These are phyloP conservation scores for Cepaea nemoralis DNA, from an alignment of 1,140 invertebrate genomes.

Conservation along the genomic window DNA sequence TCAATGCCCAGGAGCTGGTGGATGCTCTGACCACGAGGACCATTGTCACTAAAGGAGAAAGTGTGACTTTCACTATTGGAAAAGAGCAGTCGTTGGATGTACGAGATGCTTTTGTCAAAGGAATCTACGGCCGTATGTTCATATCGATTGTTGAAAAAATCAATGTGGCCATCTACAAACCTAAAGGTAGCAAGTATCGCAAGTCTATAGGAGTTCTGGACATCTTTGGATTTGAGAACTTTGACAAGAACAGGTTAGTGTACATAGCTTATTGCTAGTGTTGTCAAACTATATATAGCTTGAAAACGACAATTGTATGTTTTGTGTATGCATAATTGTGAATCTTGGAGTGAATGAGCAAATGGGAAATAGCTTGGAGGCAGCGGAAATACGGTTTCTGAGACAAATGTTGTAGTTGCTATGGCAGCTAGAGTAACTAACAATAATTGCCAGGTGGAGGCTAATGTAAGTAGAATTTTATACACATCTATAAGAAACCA, in stretches of 20 bases:
- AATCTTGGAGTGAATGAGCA: too few species aligned
- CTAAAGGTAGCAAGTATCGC: constrained; percentile 53
- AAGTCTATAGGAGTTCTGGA: constrained; percentile 91
- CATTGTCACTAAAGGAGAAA: constrained; percentile 96
- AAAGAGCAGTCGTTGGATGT: constrained; percentile 84
- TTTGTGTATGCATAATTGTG: too few species aligned
- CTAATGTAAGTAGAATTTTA: too few species aligned
- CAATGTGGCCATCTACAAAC: constrained; percentile 90
- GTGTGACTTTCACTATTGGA: constrained; percentile 77
- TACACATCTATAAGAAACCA: too few species aligned
- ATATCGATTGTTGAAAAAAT: constrained; percentile 98
- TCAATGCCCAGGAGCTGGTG: constrained; percentile 81
- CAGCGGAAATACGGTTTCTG: too few species aligned
- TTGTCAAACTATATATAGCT: too few species aligned
- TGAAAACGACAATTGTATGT: too few species aligned
- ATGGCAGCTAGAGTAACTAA: too few species aligned
- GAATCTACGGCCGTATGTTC: constrained; percentile 97
- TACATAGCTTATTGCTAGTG: too few species aligned
- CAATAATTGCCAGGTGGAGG: too few species aligned
- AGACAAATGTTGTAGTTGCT: too few species aligned
- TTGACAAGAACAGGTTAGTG: constrained; percentile 87
- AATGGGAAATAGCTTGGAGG: too few species aligned
- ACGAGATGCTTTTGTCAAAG: constrained; percentile 92
- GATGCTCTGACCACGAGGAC: constrained; percentile 94
- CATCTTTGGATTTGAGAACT: constrained; percentile 99